A percentile compares a stretch with the other conserved stretches of the same genome.
Evolutionary conservation across 1,140 invertebrate species (phyloP).

Genomic region (Heliconius melpomene): DNA sequence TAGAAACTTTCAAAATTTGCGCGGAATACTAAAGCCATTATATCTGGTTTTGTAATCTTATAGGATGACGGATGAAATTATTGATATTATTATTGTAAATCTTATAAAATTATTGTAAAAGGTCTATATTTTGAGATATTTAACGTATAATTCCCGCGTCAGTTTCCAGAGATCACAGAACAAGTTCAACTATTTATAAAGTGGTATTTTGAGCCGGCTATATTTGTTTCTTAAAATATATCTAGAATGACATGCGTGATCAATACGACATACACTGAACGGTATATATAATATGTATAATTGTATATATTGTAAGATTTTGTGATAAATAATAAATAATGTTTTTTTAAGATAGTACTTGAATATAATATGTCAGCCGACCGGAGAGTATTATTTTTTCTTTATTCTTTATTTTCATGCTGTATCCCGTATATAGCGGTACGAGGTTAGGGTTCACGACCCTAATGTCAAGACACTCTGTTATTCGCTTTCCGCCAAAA

Average conservation of each 20-base stretch:
- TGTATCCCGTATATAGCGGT: no score
- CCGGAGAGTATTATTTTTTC: background rate
- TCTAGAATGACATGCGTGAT: constrained; percentile 35
- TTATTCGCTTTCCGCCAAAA: no score
- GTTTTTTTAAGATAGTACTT: no score
- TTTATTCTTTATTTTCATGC: background rate
- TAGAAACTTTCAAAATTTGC: background rate
- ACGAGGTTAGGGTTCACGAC: no score
- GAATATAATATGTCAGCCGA: no score
- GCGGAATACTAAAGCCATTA: background rate
- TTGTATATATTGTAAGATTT: background rate
- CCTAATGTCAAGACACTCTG: no score
- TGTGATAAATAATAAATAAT: no score
- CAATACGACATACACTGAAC: constrained; percentile 1
- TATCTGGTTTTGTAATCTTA: background rate
- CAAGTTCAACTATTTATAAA: constrained; percentile 58
- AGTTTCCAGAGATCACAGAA: constrained; percentile 37
- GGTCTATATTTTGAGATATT: no score
- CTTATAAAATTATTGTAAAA: no score
- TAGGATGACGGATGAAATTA: no score
- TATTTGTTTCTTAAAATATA: constrained; percentile 50
- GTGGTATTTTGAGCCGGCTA: constrained; percentile 53
- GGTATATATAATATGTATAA: background rate
- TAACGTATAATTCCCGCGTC: constrained; percentile 33
- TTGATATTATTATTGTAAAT: background rate